phyloP scores from a whole-genome alignment of 2,113 vertebrate species.

The Azemiops feae region DNA sequence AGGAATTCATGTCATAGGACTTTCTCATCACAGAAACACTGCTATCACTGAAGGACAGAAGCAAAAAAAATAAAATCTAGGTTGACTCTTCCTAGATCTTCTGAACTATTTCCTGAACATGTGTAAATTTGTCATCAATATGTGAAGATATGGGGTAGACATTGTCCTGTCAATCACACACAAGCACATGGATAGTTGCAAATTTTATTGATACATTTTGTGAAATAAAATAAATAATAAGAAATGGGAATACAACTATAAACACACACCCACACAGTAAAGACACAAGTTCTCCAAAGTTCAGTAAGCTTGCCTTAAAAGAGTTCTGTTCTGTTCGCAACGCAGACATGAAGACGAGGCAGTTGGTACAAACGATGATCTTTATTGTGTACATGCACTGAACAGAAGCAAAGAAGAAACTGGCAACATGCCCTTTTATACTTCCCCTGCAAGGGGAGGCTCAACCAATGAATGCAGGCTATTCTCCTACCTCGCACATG shows the following conservation, averaged over 20 bases:
- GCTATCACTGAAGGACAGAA: background rate
- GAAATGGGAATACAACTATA: background rate
- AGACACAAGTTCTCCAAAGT: background rate
- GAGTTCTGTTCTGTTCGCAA: too few relatives aligned
- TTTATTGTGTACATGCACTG: too few relatives aligned
- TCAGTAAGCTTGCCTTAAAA: background rate
- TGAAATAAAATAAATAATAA: background rate
- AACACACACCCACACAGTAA: background rate
- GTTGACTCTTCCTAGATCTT: background rate
- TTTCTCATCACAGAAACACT: background rate
- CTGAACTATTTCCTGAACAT: background rate
- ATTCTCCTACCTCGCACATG: too few relatives aligned
- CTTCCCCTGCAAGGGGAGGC: too few relatives aligned
- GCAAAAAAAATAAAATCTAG: background rate
- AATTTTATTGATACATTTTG: background rate
- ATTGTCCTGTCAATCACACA: background rate
- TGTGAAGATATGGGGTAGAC: background rate
- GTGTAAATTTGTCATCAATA: background rate
- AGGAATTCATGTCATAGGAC: background rate
- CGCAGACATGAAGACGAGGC: too few relatives aligned
- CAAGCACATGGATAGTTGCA: background rate
- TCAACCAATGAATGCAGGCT: too few relatives aligned
- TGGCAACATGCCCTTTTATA: too few relatives aligned
- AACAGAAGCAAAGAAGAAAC: too few relatives aligned
- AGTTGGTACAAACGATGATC: too few relatives aligned